Evolutionary conservation across 2,113 vertebrate species (phyloP).

Genomic region (Otis tarda): DNA sequence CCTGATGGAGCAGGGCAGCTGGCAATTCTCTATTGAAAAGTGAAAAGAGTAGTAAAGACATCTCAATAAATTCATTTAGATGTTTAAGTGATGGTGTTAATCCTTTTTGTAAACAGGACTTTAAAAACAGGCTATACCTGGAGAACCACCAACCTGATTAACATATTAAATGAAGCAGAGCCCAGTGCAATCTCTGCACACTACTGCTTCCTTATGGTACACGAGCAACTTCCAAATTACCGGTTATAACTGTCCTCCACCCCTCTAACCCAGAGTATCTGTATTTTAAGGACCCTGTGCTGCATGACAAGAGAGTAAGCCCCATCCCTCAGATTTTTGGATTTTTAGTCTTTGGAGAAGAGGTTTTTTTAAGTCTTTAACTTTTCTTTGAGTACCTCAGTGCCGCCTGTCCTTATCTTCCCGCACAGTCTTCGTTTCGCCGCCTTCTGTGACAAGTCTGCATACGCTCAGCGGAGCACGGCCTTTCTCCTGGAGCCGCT

Average conservation of each 20-base stretch:
- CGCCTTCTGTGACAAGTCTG: neutral
- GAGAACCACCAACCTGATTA: neutral
- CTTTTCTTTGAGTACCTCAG: neutral
- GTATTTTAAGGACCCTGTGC: accelerated
- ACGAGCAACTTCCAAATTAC: neutral
- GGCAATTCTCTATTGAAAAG: neutral
- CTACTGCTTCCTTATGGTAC: neutral
- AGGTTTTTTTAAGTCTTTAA: neutral
- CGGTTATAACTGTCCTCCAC: neutral
- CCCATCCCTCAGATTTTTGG: accelerated
- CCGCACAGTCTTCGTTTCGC: accelerated
- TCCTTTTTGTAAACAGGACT: neutral
- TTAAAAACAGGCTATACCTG: neutral
- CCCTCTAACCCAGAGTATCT: neutral
- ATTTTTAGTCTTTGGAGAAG: neutral
- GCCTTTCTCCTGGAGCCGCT: neutral
- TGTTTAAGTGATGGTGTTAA: neutral
- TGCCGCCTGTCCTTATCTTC: accelerated
- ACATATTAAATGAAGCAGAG: neutral
- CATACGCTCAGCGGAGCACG: accelerated
- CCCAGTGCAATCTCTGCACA: neutral
- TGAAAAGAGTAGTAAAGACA: neutral
- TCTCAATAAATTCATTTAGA: neutral
- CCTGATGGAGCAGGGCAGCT: neutral
- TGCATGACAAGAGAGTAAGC: accelerated